Conservation (phyloP, 2,888 invertebrate species). For the Protophormia terraenovae region DNA sequence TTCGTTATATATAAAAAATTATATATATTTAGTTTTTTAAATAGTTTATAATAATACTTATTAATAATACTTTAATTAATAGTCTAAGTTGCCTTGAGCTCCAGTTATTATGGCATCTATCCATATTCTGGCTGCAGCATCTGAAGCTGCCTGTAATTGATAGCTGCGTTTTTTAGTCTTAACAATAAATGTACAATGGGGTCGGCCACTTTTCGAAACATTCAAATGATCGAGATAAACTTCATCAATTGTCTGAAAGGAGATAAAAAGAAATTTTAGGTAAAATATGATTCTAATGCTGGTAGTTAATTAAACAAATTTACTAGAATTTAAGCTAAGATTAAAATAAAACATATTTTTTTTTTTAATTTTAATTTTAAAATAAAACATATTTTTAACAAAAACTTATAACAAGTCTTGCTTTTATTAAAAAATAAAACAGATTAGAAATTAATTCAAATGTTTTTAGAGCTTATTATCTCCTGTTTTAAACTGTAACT, state of each 20-base stretch:
- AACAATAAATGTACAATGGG: slow-evolving; percentile 95
- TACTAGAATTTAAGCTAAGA: no score
- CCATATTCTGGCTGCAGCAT: slow-evolving; percentile 98
- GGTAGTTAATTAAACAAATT: no score
- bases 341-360: no score
- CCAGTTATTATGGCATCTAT: slow-evolving; percentile 86
- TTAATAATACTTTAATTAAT: slow-evolving; percentile 72
- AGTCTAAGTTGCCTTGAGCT: slow-evolving; percentile 81
- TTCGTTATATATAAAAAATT: slow-evolving; percentile 15
- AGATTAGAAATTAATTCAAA: no score
- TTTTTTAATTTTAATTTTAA: no score
- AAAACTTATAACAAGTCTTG: no score
- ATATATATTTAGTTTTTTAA: neutral
- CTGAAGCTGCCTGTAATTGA: slow-evolving; percentile 95
- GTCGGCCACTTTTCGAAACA: slow-evolving; percentile 94
- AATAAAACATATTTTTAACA: no score
- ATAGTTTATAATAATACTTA: slow-evolving; percentile 46
- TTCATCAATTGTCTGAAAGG: slow-evolving; percentile 94
- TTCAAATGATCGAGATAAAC: slow-evolving; percentile 98
- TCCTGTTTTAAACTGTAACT: no score
- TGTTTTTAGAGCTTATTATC: no score
- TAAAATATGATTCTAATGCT: neutral
- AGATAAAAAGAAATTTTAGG: no score
- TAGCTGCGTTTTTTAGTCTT: slow-evolving; percentile 95
- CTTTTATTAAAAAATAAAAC: no score